Conservation (phyloP, 2,797 vertebrate genomes). For the Etheostoma perlongum region DNA sequence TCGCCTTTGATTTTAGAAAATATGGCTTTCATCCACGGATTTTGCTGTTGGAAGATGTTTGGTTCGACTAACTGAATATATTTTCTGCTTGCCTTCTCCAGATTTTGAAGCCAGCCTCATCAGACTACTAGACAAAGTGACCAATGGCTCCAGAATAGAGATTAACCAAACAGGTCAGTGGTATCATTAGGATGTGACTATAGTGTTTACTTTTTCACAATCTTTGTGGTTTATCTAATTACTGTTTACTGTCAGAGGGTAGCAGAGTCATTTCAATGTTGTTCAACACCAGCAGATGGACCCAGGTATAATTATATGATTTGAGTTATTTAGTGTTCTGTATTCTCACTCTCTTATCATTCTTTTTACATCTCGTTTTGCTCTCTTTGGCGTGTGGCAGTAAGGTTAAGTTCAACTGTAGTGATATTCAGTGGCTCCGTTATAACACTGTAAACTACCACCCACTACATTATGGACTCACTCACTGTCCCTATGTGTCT, state of each 20-base stretch:
- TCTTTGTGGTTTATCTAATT: slow-evolving; percentile 1
- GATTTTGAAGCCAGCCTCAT: slow-evolving; percentile 99
- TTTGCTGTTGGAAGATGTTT: not conserved
- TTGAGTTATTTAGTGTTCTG: not conserved
- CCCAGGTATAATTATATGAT: no score
- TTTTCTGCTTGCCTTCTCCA: slow-evolving; percentile 63
- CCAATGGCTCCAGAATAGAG: slow-evolving; percentile 96
- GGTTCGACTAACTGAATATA: not conserved
- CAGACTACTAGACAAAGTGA: slow-evolving; percentile 95
- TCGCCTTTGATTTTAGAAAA: not conserved
- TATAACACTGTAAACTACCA: not conserved
- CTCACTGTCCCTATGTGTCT: not conserved
- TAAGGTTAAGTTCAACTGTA: not conserved
- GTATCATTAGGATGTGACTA: not conserved
- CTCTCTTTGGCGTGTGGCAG: not conserved
- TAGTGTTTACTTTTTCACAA: not conserved
- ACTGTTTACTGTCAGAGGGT: slow-evolving; percentile 14
- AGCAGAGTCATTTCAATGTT: not conserved
- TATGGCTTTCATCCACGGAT: rapidly evolving
- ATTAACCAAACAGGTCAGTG: slow-evolving; percentile 96
- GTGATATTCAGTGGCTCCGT: not conserved
- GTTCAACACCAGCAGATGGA: not conserved
- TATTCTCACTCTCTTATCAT: not conserved
- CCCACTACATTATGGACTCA: not conserved
- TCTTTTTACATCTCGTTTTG: rapidly evolving